Conservation (phyloP, 2,113 vertebrate species). For the Urocolius indicus region DNA sequence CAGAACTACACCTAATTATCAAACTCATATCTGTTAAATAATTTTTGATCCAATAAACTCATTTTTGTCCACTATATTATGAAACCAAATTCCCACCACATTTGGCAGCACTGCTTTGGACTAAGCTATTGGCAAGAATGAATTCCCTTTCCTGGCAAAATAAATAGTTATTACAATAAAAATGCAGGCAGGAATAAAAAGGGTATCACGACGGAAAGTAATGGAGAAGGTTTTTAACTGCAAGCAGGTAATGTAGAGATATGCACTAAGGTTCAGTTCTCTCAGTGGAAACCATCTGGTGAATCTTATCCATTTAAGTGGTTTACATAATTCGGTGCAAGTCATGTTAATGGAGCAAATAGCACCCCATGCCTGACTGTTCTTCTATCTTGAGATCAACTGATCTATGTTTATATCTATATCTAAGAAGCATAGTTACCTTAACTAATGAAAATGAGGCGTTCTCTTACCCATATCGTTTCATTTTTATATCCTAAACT, state of each 20-base stretch:
- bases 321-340: constrained; percentile 16
- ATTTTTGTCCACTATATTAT: neutral
- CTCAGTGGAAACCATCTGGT: neutral
- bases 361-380: neutral
- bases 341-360: neutral
- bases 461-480: neutral
- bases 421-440: neutral
- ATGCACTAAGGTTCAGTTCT: neutral
- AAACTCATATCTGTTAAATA: neutral
- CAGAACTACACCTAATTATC: neutral
- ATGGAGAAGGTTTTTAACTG: neutral
- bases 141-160: constrained; percentile 8
- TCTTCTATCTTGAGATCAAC: neutral
- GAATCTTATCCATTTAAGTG: constrained; percentile 18
- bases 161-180: neutral
- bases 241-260: constrained; percentile 34
- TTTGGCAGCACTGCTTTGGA: neutral
- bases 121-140: neutral
- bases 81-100: neutral
- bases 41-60: neutral
- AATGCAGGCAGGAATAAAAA: neutral
- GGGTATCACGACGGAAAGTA: neutral
- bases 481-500: neutral
- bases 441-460: neutral
- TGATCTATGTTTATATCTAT: neutral